phyloP scores from a whole-genome alignment of 2,113 vertebrate species.

The Caranx melampygus region DNA sequence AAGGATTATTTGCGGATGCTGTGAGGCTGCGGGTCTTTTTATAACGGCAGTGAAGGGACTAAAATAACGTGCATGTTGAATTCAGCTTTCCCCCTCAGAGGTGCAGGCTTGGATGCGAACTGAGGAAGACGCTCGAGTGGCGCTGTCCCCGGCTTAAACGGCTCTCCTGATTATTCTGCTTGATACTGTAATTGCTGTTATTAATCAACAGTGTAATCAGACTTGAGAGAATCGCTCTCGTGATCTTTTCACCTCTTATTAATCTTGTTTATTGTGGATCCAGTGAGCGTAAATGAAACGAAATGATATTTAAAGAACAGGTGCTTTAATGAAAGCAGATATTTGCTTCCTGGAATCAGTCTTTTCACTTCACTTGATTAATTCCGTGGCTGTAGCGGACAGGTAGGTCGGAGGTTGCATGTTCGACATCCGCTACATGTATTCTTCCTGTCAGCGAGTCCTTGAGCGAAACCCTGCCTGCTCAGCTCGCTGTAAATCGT shows the following conservation, averaged over 20 bases:
- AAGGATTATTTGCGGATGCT: slow-evolving; percentile 36
- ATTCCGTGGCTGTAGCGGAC: background rate
- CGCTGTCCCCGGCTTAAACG: background rate
- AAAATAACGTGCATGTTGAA: slow-evolving; percentile 52
- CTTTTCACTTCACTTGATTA: background rate
- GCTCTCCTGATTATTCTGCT: background rate
- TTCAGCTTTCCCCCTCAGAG: slow-evolving; percentile 40
- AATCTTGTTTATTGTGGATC: background rate
- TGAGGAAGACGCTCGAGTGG: background rate
- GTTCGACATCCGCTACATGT: slow-evolving; percentile 17
- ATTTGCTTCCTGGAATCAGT: background rate
- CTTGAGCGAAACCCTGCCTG: slow-evolving; percentile 21
- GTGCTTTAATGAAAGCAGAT: background rate
- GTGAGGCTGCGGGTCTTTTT: slow-evolving; percentile 41
- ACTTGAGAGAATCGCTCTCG: background rate
- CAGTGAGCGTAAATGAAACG: background rate
- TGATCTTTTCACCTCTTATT: background rate
- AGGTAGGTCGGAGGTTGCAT: slow-evolving; percentile 15
- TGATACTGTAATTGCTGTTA: no score
- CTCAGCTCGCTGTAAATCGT: slow-evolving; percentile 25
- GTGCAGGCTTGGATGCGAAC: slow-evolving; percentile 1
- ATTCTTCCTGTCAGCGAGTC: slow-evolving; percentile 16
- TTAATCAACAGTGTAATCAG: slow-evolving; percentile 18
- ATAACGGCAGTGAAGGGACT: slow-evolving; percentile 35
- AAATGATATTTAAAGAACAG: background rate